A percentile compares a stretch with the other conserved stretches of the same genome.
These are phyloP conservation scores for Loripinus fragilis DNA, from an alignment of 2,888 invertebrate genomes.

Conservation along the genomic window DNA sequence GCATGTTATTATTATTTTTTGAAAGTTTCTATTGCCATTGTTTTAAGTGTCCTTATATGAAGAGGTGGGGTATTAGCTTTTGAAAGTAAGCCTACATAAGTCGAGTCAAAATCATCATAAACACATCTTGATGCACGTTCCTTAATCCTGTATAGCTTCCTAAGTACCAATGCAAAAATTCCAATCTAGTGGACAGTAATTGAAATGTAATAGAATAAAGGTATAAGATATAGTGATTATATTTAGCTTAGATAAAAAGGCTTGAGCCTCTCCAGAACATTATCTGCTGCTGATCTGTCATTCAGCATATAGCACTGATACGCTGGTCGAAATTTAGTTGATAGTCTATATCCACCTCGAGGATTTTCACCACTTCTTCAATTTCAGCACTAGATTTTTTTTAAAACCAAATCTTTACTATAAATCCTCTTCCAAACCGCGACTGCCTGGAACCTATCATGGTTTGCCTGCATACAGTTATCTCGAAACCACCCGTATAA, in stretches of 20 bases:
- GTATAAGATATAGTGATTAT: constrained; percentile 32
- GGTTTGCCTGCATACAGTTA: constrained; percentile 25
- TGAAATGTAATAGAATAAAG: constrained; percentile 36
- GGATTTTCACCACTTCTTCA: constrained; percentile 22
- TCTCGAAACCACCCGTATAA: not conserved
- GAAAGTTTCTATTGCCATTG: not conserved
- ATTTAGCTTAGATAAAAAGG: constrained; percentile 23
- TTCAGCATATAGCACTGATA: constrained; percentile 23
- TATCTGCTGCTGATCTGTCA: constrained; percentile 27
- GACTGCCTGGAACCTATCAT: constrained; percentile 13
- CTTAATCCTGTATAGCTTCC: not conserved
- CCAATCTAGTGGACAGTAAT: constrained; percentile 35
- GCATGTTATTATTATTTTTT: not conserved
- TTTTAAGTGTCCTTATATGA: not conserved
- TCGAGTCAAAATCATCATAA: too few species aligned
- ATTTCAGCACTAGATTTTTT: not conserved
- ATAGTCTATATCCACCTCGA: too few species aligned
- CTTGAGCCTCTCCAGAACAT: constrained; percentile 22
- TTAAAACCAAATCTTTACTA: not conserved
- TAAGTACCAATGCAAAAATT: constrained; percentile 20
- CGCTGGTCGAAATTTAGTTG: constrained; percentile 23
- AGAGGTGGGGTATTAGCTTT: not conserved
- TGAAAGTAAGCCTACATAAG: not conserved
- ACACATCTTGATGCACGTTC: not conserved
- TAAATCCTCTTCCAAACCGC: not conserved